phyloP scores from a whole-genome alignment of 53 echinoderm and acorn worm species.

The Patiria pectinifera region DNA sequence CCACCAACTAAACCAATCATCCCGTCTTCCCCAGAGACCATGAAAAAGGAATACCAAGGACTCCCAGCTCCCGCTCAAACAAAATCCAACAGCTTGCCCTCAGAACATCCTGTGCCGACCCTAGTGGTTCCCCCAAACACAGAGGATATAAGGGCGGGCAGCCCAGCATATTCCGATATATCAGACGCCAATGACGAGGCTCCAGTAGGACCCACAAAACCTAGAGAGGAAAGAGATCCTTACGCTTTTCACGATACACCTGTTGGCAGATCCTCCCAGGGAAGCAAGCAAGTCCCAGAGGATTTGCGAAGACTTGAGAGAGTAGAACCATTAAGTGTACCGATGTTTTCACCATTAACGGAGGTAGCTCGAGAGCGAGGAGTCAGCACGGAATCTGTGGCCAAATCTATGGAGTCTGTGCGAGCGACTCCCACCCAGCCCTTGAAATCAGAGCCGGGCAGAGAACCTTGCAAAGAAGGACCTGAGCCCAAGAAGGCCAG shows the following conservation, averaged over 20 bases:
- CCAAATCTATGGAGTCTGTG: slow-evolving; percentile 49
- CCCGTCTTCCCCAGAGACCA: slow-evolving; percentile 60
- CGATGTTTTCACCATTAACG: slow-evolving; percentile 55
- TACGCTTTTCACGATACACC: slow-evolving; percentile 67
- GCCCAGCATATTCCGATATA: slow-evolving; percentile 98
- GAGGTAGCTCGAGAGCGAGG: slow-evolving; percentile 50
- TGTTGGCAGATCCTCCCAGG: slow-evolving; percentile 39
- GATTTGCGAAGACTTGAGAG: slow-evolving; percentile 56
- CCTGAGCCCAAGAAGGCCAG: slow-evolving; percentile 60
- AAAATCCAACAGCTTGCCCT: slow-evolving; percentile 50
- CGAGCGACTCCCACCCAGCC: slow-evolving; percentile 40
- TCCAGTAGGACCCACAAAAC: slow-evolving; percentile 52
- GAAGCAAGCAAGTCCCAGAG: slow-evolving; percentile 52
- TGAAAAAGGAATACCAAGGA: slow-evolving; percentile 56
- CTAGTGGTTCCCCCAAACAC: slow-evolving; percentile 24
- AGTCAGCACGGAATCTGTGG: slow-evolving; percentile 47
- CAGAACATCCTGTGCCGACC: slow-evolving; percentile 45
- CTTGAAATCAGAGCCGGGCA: slow-evolving; percentile 25
- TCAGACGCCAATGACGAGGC: slow-evolving; percentile 94
- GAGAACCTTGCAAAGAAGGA: slow-evolving; percentile 53
- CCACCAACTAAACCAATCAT: slow-evolving; percentile 64
- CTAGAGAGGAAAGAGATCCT: slow-evolving; percentile 66
- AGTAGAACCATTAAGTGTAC: slow-evolving; percentile 39
- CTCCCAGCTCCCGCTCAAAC: slow-evolving; percentile 23
- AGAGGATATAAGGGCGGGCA: slow-evolving; percentile 57